Conservation (phyloP, 2,797 vertebrate genomes). For the Mycteria americana region DNA sequence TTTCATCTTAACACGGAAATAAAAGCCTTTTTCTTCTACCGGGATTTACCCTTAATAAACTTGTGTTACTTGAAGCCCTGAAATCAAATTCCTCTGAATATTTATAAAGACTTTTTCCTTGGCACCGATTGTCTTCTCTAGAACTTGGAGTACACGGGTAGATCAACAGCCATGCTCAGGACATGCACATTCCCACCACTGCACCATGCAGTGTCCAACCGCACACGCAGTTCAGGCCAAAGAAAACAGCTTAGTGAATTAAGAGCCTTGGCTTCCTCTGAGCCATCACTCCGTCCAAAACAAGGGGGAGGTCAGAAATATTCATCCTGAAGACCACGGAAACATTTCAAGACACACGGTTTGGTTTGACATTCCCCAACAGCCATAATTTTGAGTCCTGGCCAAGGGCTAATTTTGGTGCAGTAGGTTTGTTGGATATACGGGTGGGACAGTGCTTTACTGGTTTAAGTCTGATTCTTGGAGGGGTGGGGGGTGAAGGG, state of each 20-base stretch:
- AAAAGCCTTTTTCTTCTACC: neutral
- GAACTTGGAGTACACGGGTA: no score
- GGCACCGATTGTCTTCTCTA: neutral
- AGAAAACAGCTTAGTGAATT: neutral
- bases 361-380: neutral
- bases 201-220: neutral
- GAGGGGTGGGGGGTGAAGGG: neutral
- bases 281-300: neutral
- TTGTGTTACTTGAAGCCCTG: neutral
- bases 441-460: neutral
- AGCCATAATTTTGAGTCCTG: no score
- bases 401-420: neutral
- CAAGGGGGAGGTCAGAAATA: neutral
- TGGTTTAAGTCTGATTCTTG: neutral
- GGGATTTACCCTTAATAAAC: conserved; percentile 74
- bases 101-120: conserved; percentile 11
- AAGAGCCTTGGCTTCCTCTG: neutral
- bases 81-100: neutral
- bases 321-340: neutral
- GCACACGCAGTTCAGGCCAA: neutral
- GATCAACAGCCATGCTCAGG: neutral
- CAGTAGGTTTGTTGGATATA: neutral
- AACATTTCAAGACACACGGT: fast-evolving
- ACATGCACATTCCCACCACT: neutral
- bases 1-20: conserved; percentile 76